Evolutionary conservation across 1,140 invertebrate species (phyloP).

Genomic region (Trichogramma pretiosum): DNA sequence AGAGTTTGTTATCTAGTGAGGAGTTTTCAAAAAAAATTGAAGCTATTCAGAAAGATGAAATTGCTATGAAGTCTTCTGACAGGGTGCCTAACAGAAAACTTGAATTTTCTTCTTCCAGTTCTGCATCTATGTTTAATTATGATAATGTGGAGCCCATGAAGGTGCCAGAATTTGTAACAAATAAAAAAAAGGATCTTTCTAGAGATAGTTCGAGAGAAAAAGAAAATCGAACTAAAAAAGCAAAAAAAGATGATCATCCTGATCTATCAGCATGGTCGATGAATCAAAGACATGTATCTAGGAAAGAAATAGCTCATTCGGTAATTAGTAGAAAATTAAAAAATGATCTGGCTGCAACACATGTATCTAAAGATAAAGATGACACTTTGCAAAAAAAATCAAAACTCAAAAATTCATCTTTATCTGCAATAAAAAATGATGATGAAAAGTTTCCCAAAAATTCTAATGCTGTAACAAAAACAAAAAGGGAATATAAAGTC

Average conservation of each 20-base stretch:
- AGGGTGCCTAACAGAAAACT: slow-evolving; percentile 34
- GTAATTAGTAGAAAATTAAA: slow-evolving; percentile 26
- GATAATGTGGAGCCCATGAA: slow-evolving; percentile 37
- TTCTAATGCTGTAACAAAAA: slow-evolving; percentile 23
- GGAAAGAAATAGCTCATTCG: slow-evolving; percentile 30
- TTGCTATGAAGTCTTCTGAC: slow-evolving; percentile 29
- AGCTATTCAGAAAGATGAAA: slow-evolving; percentile 28
- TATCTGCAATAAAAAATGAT: slow-evolving; percentile 31
- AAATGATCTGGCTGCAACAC: slow-evolving; percentile 26
- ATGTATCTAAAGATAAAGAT: slow-evolving; percentile 27
- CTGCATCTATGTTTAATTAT: slow-evolving; percentile 31
- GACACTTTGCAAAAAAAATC: slow-evolving; percentile 23
- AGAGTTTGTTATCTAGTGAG: slow-evolving; percentile 32
- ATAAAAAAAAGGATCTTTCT: slow-evolving; percentile 38
- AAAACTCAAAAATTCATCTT: slow-evolving; percentile 32
- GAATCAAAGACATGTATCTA: slow-evolving; percentile 31
- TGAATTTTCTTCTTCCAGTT: slow-evolving; percentile 34
- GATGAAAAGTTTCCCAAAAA: slow-evolving; percentile 30
- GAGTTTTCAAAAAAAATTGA: slow-evolving; percentile 27
- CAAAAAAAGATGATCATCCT: slow-evolving; percentile 33
- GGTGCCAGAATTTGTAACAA: slow-evolving; percentile 35
- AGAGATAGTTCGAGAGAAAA: slow-evolving; percentile 39
- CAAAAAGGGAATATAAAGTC: slow-evolving; percentile 26
- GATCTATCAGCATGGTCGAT: slow-evolving; percentile 25
- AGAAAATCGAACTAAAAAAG: slow-evolving; percentile 39